A percentile compares a stretch with the other conserved stretches of the same genome.
These are phyloP conservation scores for Baccha elongata DNA, from an alignment of 2,888 invertebrate genomes.

Conservation along the genomic window DNA sequence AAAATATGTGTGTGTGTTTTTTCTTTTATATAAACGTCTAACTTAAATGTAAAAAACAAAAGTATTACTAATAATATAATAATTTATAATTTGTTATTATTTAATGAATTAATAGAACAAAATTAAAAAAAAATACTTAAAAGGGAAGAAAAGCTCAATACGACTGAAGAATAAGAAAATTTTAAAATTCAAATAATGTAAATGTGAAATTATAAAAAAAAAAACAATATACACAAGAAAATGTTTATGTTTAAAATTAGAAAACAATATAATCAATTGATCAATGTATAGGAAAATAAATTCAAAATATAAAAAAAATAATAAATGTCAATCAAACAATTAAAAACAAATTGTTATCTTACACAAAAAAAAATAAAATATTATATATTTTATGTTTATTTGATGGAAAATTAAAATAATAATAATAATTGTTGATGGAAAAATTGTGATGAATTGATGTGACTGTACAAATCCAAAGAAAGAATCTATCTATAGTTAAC, in stretches of 20 bases:
- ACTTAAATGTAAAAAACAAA: slow-evolving; percentile 7
- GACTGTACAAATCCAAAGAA: slow-evolving; percentile 57
- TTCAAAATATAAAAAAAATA: slow-evolving; percentile 10
- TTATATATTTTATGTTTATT: slow-evolving; percentile 20
- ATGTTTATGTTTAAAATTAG: slow-evolving; percentile 54
- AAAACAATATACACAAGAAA: slow-evolving; percentile 9
- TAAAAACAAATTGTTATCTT: no score
- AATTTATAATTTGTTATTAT: slow-evolving; percentile 53
- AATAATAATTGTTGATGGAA: slow-evolving; percentile 38
- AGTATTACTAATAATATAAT: slow-evolving; percentile 11
- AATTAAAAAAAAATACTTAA: slow-evolving; percentile 55
- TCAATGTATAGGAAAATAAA: slow-evolving; percentile 61
- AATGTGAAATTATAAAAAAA: slow-evolving; percentile 15
- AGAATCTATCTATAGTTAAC: not conserved
- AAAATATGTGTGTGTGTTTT: not conserved
- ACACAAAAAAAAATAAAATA: slow-evolving; percentile 3
- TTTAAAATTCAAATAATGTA: slow-evolving; percentile 19
- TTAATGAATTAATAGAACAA: slow-evolving; percentile 24
- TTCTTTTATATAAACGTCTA: slow-evolving; percentile 18
- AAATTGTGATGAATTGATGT: slow-evolving; percentile 63
- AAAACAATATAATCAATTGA: slow-evolving; percentile 54
- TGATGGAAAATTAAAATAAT: slow-evolving; percentile 4
- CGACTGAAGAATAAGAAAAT: slow-evolving; percentile 72
- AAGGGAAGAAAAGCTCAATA: slow-evolving; percentile 75
- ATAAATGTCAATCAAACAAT: slow-evolving; percentile 28